Base-by-base conservation (phyloP, 2,888 invertebrate species). In the Pilophorus perplexus region DNA sequence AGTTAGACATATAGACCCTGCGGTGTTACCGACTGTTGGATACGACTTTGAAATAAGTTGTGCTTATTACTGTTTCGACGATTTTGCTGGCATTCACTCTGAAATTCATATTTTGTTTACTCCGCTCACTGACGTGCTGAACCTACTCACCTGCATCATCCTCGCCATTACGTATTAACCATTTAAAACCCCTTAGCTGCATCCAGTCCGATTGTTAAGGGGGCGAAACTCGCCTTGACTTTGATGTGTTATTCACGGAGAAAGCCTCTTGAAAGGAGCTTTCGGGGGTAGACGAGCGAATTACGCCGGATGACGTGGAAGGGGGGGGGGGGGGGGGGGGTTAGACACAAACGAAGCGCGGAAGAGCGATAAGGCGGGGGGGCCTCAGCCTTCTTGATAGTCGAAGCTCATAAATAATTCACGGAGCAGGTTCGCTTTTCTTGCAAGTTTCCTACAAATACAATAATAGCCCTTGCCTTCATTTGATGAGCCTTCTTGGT, bases 401-500 rank as follows among this genome's bases (percentile, higher is more conserved):
- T 46, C 62, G 62, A 62, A 48, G 62, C 62, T 62, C 62, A 62
- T 62, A 62, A 62, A 62, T 62, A 46, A 62, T 62, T 62, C 62
- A 62, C 62, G 48, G 18, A 46, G 62, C 48, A 62, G 62, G 62
- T 62, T 62, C 62, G 46, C 62, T 62, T 62, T 62, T 62, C 62
- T 62, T 62, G 62, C 62, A 62, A 62, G 62, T 62, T 62, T 62
- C 62, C 48, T 62, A 46, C 62, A 62, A 55, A 62, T 62, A 62
- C 62, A 62, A 62, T 62, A 62, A 62, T 62, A 62, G 62, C 46
- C 46, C 20, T 44, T 28, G 62, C 44, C 62, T 62, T 62, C 46
- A 62, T 62, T 62, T 62, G 44, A 62, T 62, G 62, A 44, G 62
- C 44, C 62, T 46, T 27, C 62, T 62, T 62, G 44, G 62, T 62